Base-by-base conservation (phyloP, 2,113 vertebrate species). In the Empidonax alnorum region DNA sequence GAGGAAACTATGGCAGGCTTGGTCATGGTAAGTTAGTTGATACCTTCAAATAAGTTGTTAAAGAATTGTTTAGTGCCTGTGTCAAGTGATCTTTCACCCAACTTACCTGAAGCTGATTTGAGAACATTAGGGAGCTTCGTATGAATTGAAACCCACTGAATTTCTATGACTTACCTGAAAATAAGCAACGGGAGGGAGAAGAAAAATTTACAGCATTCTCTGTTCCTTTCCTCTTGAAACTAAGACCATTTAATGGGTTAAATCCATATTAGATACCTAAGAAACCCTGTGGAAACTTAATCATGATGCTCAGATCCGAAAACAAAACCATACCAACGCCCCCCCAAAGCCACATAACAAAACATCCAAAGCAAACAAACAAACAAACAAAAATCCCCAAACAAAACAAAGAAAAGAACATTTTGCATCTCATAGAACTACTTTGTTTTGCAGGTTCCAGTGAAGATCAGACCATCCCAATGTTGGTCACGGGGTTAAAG, bases 1-100 rank as follows among this genome's bases (percentile, higher is more conserved):
- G 99, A 37, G 99, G 99, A 47, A 99, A 99, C 98, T 99, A 99
- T 7, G 99, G 99, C 79, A 98, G 99, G 4, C 98, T 99, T 56
- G 99, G 99, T 49, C 99, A 99, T 12, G 99, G 99, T 99, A 98
- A 5, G 97, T 94, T 50, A 33, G 17, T 3, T 50, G 8, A 6
- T 41, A 10, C 3, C 72, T 50, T 83, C 3, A 68, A 23, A 19
- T 39, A 9, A 65, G 5, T 30, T 76, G 14, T 47, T 91, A 44
- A 49, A 61, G 12, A 77, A 12, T 35, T 89, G 30, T 72, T 86
- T 41, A 33, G 6, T 71, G 27, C 12, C 30, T 55, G 6, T 49
- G 6, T 24, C 44, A 52, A 65, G 24, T 59, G 14, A 16, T 84
- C 6, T 88, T 92, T 82, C 52, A 37, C 76, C 9, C 25, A 56